Base-by-base conservation (phyloP, 2,888 invertebrate genomes). In the Aquatica leii region DNA sequence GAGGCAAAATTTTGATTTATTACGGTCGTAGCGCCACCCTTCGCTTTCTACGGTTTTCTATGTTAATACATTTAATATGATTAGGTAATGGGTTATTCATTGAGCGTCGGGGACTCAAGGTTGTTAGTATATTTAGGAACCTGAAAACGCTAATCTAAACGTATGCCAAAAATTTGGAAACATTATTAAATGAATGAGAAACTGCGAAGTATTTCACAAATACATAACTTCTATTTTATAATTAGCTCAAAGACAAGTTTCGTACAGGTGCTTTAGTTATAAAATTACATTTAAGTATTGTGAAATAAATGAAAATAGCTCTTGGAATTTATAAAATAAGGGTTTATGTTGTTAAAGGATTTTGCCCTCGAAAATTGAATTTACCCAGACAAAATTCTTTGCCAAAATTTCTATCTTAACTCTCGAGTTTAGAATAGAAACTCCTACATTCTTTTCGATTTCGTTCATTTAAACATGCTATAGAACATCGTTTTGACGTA, bases 121-220 rank as follows among this genome's bases (percentile, higher is more conserved):
- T 56, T 56, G 43, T 54, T n/a, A 15, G 53, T 20, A 24, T 58
- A 58, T 58, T 58, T 51, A 24, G 17, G 59, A 41, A 52, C 18
- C 20, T 31, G 37, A 58, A 57, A 58, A 58, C 24, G 59, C 35
- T 31, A 48, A 52, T 59, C 52, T 18, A n/a, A 46, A 14, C 43
- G 52, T 52, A 59, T 59, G 59, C 59, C 59, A 59, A 52, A 59
- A 52, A 59, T 59, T 53, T 59, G 52, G 52, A 59, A 59, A 59
- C 52, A 46, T 46, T 59, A 59, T 52, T 59, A 46, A 52, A 59
- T 59, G 58, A 59, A 59, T 59, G 52, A 46, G 52, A 53, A 46
- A 53, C 59, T 20, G 59, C 59, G 52, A 53, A 59, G 48, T 59
- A 53, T 53, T 52, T 52, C 59, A 53, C 37, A 53, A 59, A 58